Base-by-base conservation (phyloP, 2,797 vertebrate species). In the Chromobotia macracanthus region DNA sequence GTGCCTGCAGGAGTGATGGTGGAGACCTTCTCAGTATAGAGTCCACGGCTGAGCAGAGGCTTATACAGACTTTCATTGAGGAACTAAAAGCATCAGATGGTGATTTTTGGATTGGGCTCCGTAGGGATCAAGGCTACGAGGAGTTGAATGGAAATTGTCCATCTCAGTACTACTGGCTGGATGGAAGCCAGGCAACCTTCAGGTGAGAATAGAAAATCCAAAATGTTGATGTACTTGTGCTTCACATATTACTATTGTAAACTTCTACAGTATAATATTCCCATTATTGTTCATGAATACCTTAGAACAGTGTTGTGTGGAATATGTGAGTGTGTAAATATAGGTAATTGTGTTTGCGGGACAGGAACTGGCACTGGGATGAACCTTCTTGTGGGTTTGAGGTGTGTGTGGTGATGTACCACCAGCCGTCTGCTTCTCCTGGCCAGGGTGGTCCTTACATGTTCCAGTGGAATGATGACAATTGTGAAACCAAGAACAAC, bases 381-480 rank as follows among this genome's bases (percentile, higher is more conserved):
- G 98, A 99, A 89, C 97, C 97, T 0, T 99, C 98, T 0, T 99
- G 98, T 0, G 96, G 96, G 38, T 96, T 92, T 0, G 98, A 99
- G 89, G 90, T 96, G 86, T 99, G 98, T 0, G 97, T 98, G 28
- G 97, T 99, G 73, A 96, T 99, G 94, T 99, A 99, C 82, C 96
- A 99, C 90, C 98, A 99, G 56, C 98, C 97, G 0, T 97, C 96
- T 0, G 97, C 97, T 35, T 93, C 96, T 0, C 84, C 93, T 0
- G 95, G 94, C 0, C 72, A 92, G 0, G 96, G 95, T 0, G 97
- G 95, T 0, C 93, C 90, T 61, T 99, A 99, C 88, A 94, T 95
- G 95, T 99, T 97, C 84, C 95, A 96, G 80, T 99, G 98, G 97
- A 99, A 99, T 0, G 98, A 99, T 0, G 98, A 99, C 90, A 95